A percentile compares a stretch with the other conserved stretches of the same genome.
These are phyloP conservation scores for Lutjanus erythropterus DNA, from an alignment of 2,113 vertebrate genomes.

Conservation along the genomic window DNA sequence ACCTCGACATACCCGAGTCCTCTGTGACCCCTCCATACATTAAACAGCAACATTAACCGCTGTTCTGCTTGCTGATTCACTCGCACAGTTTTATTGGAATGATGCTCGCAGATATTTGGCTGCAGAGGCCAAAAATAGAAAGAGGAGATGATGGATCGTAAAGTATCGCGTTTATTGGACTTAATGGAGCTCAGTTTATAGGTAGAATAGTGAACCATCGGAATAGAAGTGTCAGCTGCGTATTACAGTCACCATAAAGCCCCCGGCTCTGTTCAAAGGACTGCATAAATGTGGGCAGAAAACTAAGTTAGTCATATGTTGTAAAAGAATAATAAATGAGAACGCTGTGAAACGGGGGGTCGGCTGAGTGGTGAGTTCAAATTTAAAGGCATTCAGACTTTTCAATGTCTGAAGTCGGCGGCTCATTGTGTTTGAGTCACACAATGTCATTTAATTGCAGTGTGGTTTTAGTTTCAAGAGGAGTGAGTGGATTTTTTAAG, in stretches of 20 bases:
- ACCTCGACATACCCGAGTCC: conserved; percentile 44
- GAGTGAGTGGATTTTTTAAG: neutral
- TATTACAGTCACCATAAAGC: conserved; percentile 36
- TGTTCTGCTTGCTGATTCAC: conserved; percentile 41
- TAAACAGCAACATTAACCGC: conserved; percentile 50
- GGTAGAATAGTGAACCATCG: conserved; percentile 48
- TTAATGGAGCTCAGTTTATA: conserved; percentile 75
- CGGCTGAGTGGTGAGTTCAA: neutral
- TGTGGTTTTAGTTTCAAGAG: conserved; percentile 20
- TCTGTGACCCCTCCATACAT: conserved; percentile 46
- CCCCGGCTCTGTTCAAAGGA: neutral
- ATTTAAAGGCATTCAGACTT: neutral
- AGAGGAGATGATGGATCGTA: conserved; percentile 52
- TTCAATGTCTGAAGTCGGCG: conserved; percentile 8
- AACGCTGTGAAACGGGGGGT: neutral
- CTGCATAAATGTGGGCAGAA: neutral
- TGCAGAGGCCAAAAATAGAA: conserved; percentile 51
- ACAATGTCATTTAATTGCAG: neutral
- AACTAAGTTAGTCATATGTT: neutral
- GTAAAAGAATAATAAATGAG: conserved; percentile 24
- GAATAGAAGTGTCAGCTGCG: conserved; percentile 35
- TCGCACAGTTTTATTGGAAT: conserved; percentile 51
- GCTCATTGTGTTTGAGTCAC: neutral
- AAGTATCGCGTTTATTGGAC: conserved; percentile 69
- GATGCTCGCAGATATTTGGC: conserved; percentile 41